Conservation (phyloP, 2,888 invertebrate species). For the Melitaea athalia region DNA sequence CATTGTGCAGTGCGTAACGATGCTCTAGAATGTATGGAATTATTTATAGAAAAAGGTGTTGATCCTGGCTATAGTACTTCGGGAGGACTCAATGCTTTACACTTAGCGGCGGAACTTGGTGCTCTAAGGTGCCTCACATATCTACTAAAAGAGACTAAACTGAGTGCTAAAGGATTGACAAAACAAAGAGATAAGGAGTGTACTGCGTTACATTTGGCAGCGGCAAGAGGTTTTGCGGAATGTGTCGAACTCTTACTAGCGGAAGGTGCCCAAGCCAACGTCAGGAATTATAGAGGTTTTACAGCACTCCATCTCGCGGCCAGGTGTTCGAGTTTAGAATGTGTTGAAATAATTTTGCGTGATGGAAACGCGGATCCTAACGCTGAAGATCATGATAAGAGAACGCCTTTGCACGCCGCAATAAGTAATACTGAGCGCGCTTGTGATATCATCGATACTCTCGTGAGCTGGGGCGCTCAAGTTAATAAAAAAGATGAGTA, state of each 20-base stretch:
- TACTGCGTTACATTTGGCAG: constrained; percentile 92
- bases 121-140: constrained; percentile 87
- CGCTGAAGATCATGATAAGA: constrained; percentile 89
- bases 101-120: constrained; percentile 90
- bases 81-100: constrained; percentile 89
- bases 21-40: constrained; percentile 88
- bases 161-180: constrained; percentile 86
- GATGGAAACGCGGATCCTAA: constrained; percentile 90
- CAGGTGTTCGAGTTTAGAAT: constrained; percentile 89
- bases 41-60: constrained; percentile 88
- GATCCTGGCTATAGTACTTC: constrained; percentile 88
- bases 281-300: constrained; percentile 89
- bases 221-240: constrained; percentile 92
- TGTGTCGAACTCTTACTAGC: constrained; percentile 89
- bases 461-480: constrained; percentile 90
- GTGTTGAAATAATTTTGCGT: constrained; percentile 88
- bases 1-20: constrained; percentile 93
- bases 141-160: constrained; percentile 87
- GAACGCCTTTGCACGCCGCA: constrained; percentile 91
- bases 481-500: constrained; percentile 92
- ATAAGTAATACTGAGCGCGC: constrained; percentile 89
- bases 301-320: constrained; percentile 94
- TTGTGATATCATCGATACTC: constrained; percentile 89
- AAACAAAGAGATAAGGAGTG: constrained; percentile 88
- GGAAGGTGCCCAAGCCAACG: constrained; percentile 89